Base-by-base conservation (phyloP, 2,797 vertebrate genomes). In the Halcyon badia region DNA sequence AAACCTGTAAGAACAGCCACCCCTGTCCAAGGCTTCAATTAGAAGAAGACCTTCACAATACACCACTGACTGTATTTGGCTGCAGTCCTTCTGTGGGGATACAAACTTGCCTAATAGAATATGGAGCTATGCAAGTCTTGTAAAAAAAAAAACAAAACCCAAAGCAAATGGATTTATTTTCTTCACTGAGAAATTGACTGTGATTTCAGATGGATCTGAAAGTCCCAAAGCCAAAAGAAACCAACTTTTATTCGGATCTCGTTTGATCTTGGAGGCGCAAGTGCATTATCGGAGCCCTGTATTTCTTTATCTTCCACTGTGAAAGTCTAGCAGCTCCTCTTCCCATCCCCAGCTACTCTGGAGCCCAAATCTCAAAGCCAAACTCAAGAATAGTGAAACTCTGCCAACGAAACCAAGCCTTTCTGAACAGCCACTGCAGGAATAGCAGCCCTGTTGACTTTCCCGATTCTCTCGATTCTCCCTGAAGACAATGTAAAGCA, bases 1-100 rank as follows among this genome's bases (percentile, higher is more conserved):
- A 81, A 97, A 92, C 88, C 81, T 89, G 71, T 58, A 83, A 83
- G 94, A 93, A 80, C 44, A 87, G 64, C 91, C 79, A 68, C 31
- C 77, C 80, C 60, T 75, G 68, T 89, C 92, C 95, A 58, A 68
- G 69, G 52, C 71, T 90, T 83, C 91, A 65, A 49, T 78, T 48
- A 92, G 46, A 62, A 92, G 51, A 62, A 46, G 75, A 46, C 75
- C 60, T 69, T 80, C 54, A 2, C 31, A 60, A 75, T 5, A 48
- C 35, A 71, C 75, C 52, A 37, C 56, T 30, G 58, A 60, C 31
- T 52, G 3, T 10, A 35, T 68, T 70, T 87, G 91, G 77, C 84
- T 66, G 24, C 56, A 87, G 75, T 64, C 41, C 56, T 56, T 49
- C 52, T 49, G 56, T 2, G 2, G 28, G 14, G 39, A 56, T 62